Conservation (phyloP, 2,888 invertebrate species). For the Orchesella flavescens region DNA sequence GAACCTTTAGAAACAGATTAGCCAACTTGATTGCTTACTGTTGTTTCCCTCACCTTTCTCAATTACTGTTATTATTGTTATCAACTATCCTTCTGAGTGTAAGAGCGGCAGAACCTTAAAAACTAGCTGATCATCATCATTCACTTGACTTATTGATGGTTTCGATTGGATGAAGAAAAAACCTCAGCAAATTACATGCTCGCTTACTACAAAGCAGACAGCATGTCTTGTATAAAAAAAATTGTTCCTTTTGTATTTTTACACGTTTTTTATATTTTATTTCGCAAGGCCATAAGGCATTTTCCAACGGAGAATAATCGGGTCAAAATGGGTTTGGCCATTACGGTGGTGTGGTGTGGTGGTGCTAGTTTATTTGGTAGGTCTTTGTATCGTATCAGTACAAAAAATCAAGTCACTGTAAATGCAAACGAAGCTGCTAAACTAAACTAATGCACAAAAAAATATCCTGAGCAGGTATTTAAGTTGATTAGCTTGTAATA, state of each 20-base stretch:
- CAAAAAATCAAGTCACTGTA: no score
- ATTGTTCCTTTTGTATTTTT: background rate
- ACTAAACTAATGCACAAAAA: no score
- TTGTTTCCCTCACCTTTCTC: constrained; percentile 39
- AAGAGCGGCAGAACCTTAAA: no score
- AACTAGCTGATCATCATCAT: constrained; percentile 8
- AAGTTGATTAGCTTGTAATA: constrained; percentile 46
- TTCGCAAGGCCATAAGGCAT: constrained; percentile 21
- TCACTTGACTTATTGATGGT: background rate
- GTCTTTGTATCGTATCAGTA: background rate
- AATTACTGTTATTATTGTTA: constrained; percentile 47
- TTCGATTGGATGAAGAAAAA: no score
- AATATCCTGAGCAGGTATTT: background rate
- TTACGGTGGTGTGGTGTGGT: background rate
- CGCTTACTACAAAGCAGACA: constrained; percentile 5
- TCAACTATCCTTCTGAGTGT: background rate
- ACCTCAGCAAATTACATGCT: background rate
- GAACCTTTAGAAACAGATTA: constrained; percentile 8
- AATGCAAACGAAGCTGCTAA: no score
- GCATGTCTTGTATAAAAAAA: constrained; percentile 30
- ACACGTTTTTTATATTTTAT: background rate
- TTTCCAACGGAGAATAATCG: constrained; percentile 23
- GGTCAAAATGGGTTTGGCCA: constrained; percentile 62
- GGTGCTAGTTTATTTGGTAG: background rate
- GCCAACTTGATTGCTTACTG: constrained; percentile 32